These are phyloP conservation scores for Helogale parvula DNA, from an alignment of 2,113 vertebrate genomes.

Conservation along the genomic window DNA sequence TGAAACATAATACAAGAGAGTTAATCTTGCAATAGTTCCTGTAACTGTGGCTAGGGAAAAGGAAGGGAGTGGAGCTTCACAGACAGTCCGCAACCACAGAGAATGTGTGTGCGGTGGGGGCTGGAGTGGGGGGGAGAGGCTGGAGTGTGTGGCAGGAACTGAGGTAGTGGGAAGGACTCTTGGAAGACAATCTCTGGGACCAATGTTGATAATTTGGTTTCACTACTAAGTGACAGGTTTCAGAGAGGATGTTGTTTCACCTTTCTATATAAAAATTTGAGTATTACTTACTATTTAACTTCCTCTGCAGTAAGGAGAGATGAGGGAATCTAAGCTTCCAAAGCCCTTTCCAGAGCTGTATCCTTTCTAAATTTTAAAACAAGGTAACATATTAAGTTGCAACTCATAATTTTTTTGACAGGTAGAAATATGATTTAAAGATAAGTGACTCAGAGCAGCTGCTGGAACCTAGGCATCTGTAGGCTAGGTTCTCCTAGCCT, in stretches of 20 bases:
- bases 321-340: not conserved
- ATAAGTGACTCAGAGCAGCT: slow-evolving; percentile 35
- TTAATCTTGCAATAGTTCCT: slow-evolving; percentile 76
- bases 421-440: slow-evolving; percentile 35
- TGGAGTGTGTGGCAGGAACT: not conserved
- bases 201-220: not conserved
- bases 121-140: not conserved
- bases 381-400: not conserved
- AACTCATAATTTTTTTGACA: not conserved
- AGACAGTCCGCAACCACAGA: slow-evolving; percentile 60
- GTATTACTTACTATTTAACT: slow-evolving; percentile 34
- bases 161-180: not conserved
- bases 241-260: not conserved
- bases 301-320: not conserved
- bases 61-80: slow-evolving; percentile 68
- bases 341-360: not conserved
- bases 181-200: not conserved
- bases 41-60: slow-evolving; percentile 74
- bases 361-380: slow-evolving; percentile 20
- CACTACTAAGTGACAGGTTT: not conserved
- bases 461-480: not conserved
- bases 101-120: not conserved
- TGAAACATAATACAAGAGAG: slow-evolving; percentile 72
- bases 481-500: not conserved
- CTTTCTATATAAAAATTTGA: not conserved